Percentiles rank a stretch among this genome's conserved stretches.
Evolutionary conservation across 2,113 vertebrate species (phyloP).

Genomic region (Atlantisia rogersi): DNA sequence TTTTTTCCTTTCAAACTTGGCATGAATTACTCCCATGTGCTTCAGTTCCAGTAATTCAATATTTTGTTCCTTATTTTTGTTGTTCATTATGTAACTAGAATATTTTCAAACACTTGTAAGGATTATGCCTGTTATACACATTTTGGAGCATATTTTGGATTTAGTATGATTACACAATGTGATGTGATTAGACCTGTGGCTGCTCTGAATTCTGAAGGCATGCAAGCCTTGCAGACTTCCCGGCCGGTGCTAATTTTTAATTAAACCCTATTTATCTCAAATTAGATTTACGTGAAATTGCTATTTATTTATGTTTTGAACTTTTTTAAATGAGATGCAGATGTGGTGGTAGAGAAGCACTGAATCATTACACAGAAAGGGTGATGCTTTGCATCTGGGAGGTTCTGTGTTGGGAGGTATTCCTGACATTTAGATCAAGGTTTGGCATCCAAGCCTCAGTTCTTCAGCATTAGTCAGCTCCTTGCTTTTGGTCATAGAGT

Average conservation of each 20-base stretch:
- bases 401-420: neutral
- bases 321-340: constrained; percentile 31
- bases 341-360: constrained; percentile 1
- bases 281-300: neutral
- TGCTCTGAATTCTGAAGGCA: constrained; percentile 21
- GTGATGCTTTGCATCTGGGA: neutral
- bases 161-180: constrained; percentile 2
- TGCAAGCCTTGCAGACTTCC: neutral
- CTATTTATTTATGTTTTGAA: constrained; percentile 24
- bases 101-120: constrained; percentile 62
- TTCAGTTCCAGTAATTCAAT: constrained; percentile 41
- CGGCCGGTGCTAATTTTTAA: neutral
- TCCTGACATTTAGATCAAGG: neutral
- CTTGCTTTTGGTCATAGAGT: neutral
- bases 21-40: constrained; percentile 25
- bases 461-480: neutral
- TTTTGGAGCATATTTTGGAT: constrained; percentile 28
- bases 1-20: constrained; percentile 19
- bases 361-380: constrained; percentile 32
- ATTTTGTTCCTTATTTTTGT: constrained; percentile 61
- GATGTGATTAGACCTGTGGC: constrained; percentile 36
- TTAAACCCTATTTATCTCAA: constrained; percentile 38
- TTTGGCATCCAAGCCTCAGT: neutral
- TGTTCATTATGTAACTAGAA: constrained; percentile 42
- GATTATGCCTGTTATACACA: constrained; percentile 16